Percentiles rank a stretch among this genome's conserved stretches.
Evolutionary conservation across 2,797 vertebrate species (phyloP).

Genomic region (Buphagus erythrorhynchus): DNA sequence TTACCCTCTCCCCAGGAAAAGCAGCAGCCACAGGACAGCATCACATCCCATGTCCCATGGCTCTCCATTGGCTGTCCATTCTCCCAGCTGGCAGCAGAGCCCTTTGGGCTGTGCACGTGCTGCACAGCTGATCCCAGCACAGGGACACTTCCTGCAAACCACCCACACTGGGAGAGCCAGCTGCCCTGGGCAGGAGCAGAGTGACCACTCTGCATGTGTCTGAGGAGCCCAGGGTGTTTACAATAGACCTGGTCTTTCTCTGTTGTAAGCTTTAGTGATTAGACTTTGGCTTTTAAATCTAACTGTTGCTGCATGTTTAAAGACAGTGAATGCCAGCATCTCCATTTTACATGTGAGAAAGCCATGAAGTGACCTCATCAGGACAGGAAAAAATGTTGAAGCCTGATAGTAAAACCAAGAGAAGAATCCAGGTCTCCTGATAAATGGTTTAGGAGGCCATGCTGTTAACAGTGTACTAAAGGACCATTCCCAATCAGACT

Average conservation of each 20-base stretch:
- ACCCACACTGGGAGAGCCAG: fast-evolving
- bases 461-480: fast-evolving
- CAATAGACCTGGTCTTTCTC: neutral
- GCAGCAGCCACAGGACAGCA: neutral
- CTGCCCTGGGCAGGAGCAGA: neutral
- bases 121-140: neutral
- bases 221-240: neutral
- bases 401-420: neutral
- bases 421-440: neutral
- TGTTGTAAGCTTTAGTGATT: neutral
- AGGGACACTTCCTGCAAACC: neutral
- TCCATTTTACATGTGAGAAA: neutral
- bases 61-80: fast-evolving
- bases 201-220: fast-evolving
- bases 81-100: neutral
- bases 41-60: fast-evolving
- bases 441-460: neutral
- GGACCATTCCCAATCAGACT: neutral
- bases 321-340: neutral
- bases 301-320: neutral
- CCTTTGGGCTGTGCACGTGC: fast-evolving
- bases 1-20: neutral
- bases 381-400: neutral
- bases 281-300: neutral
- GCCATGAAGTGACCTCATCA: neutral